phyloP scores from a whole-genome alignment of 2,888 invertebrate species.

The Cephalotes varians region DNA sequence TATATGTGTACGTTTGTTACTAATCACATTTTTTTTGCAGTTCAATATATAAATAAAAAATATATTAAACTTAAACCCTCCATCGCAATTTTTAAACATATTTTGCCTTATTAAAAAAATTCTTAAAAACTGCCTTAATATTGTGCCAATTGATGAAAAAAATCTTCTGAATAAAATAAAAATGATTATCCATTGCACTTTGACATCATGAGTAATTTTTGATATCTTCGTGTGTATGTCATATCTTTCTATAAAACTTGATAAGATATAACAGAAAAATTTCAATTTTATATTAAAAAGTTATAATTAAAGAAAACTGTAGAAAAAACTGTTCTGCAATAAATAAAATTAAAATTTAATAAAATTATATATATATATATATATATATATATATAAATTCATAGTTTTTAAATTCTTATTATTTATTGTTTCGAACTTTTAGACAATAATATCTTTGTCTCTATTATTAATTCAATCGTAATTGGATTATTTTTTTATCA shows the following conservation, averaged over 20 bases:
- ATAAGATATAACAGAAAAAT: neutral
- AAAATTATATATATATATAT: neutral
- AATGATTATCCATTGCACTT: neutral
- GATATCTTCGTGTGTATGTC: neutral
- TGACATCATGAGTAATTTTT: no score
- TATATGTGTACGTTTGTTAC: no score
- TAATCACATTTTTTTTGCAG: no score
- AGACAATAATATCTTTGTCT: constrained; percentile 4
- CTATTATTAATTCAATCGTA: neutral
- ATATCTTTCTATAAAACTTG: neutral
- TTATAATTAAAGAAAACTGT: neutral
- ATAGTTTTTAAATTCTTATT: neutral
- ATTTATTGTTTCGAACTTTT: neutral
- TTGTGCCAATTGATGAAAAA: no score
- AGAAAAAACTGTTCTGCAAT: neutral
- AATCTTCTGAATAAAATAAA: neutral
- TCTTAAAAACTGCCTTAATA: no score
- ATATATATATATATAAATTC: neutral
- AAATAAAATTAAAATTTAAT: neutral
- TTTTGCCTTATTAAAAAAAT: no score
- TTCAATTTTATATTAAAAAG: neutral
- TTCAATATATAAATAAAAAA: no score
- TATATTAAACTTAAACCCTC: no score
- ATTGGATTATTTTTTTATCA: constrained; percentile 9
- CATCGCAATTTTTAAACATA: no score